Evolutionary conservation across 2,113 vertebrate genomes (phyloP).

Genomic region (Donacobius atricapilla): DNA sequence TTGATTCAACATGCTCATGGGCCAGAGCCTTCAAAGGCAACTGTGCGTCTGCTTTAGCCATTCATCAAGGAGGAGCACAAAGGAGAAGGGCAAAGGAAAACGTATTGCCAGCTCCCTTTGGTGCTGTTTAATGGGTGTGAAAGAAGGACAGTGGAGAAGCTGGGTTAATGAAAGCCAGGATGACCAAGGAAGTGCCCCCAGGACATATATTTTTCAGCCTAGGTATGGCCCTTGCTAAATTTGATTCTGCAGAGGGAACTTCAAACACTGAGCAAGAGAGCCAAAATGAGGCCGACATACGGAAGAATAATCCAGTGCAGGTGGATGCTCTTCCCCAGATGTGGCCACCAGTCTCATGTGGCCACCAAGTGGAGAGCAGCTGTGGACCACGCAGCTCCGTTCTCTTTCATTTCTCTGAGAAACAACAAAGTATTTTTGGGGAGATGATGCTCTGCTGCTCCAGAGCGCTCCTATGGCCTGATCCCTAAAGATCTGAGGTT

Average conservation of each 20-base stretch:
- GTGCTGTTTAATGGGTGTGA: conserved; percentile 82
- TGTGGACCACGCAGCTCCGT: accelerated
- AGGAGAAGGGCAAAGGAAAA: conserved; percentile 81
- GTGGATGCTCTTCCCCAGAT: not conserved
- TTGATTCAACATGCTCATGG: conserved; percentile 88
- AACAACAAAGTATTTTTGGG: not conserved
- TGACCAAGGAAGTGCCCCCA: not conserved
- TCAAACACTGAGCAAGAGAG: conserved; percentile 10
- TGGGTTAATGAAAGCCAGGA: conserved; percentile 84
- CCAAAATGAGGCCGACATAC: not conserved
- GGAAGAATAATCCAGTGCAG: conserved; percentile 5
- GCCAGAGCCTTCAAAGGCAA: conserved; percentile 91
- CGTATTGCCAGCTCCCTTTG: conserved; percentile 74
- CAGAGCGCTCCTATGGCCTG: not conserved
- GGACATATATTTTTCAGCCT: conserved; percentile 23
- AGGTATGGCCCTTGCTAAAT: conserved; percentile 35
- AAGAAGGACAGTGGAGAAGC: conserved; percentile 75
- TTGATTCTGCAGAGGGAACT: not conserved
- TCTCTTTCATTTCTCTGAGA: not conserved
- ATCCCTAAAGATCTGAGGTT: not conserved
- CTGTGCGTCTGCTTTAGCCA: conserved; percentile 89
- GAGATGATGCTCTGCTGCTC: not conserved
- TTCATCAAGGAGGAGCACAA: conserved; percentile 88
- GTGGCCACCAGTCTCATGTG: not conserved
- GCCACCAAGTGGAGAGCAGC: not conserved